Conservation (phyloP, 2,888 invertebrate genomes). For the Trachelus stipa region DNA sequence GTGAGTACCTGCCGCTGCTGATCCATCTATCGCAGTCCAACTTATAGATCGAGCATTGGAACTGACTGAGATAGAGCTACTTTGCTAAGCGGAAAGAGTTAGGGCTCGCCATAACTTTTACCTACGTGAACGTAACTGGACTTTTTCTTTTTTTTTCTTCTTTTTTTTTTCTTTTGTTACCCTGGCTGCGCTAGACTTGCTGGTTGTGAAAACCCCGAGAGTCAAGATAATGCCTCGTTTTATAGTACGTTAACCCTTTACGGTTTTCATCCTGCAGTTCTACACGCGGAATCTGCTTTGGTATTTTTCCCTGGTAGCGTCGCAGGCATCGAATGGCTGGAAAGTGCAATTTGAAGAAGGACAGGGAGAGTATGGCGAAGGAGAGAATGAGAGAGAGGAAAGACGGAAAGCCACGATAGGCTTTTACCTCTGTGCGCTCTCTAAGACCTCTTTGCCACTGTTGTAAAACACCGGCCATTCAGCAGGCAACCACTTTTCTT, state of each 20-base stretch:
- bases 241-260: constrained; percentile 42
- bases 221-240: constrained; percentile 39
- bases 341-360: neutral
- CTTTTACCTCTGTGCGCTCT: constrained; percentile 33
- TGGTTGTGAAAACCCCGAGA: constrained; percentile 8
- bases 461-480: constrained; percentile 58
- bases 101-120: constrained; percentile 23
- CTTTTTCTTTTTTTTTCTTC: constrained; percentile 17
- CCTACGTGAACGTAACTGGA: constrained; percentile 33
- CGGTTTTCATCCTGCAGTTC: constrained; percentile 20
- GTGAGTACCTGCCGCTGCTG: constrained; percentile 71
- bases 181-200: neutral
- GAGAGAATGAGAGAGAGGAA: constrained; percentile 21
- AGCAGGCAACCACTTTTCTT: constrained; percentile 47
- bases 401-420: constrained; percentile 43
- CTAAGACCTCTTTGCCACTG: constrained; percentile 36
- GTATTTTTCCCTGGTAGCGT: neutral
- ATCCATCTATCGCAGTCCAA: no score
- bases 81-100: constrained; percentile 23
- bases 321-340: no score
- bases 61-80: no score
- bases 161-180: neutral
- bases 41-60: no score
- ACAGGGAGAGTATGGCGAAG: constrained; percentile 22
- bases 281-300: neutral